Percentiles rank a stretch among this genome's conserved stretches.
Conservation (phyloP, 2,797 vertebrate species). For the Typhlichthys subterraneus region DNA sequence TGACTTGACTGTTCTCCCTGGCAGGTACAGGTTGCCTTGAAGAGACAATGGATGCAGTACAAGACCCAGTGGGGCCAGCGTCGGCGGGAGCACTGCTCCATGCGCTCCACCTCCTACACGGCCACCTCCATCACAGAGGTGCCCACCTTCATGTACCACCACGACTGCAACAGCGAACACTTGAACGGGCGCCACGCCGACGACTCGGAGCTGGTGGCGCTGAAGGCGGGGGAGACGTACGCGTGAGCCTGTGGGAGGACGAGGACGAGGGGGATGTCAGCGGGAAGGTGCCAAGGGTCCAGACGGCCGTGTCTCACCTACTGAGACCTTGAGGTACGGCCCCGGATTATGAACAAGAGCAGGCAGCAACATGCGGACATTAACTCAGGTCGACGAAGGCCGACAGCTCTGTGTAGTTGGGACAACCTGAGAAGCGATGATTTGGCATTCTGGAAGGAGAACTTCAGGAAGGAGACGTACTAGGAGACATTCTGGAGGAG, state of each 20-base stretch:
- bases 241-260: constrained; percentile 64
- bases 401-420: constrained; percentile 25
- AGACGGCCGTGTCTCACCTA: constrained; percentile 27
- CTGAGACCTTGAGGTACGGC: constrained; percentile 33
- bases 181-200: constrained; percentile 78
- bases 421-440: constrained; percentile 42
- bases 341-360: constrained; percentile 10
- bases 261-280: background rate
- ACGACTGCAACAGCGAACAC: constrained; percentile 82
- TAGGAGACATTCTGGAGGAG: no score
- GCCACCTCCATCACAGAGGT: constrained; percentile 90
- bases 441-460: constrained; percentile 3
- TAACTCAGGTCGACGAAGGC: background rate
- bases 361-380: no score
- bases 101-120: constrained; percentile 88
- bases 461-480: no score
- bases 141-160: constrained; percentile 87
- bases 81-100: constrained; percentile 84
- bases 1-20: background rate
- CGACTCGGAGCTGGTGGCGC: constrained; percentile 83
- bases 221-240: constrained; percentile 84
- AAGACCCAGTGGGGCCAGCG: constrained; percentile 90
- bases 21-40: constrained; percentile 90
- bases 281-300: background rate
- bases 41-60: constrained; percentile 91